These are phyloP conservation scores for Champsocephalus gunnari DNA, from an alignment of 2,797 vertebrate species.

Conservation along the genomic window DNA sequence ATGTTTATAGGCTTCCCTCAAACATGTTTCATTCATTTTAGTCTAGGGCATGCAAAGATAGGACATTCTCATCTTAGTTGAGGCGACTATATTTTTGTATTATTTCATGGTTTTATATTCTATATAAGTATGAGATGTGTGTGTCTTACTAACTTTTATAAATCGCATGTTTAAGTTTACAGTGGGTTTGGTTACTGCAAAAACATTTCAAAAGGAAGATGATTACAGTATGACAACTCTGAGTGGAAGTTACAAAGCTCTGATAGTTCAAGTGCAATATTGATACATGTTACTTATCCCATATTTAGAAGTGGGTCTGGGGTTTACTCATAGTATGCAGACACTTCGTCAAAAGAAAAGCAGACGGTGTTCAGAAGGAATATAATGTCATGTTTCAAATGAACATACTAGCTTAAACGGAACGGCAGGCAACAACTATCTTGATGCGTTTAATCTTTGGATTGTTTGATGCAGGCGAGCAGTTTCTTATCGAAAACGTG, in stretches of 20 bases:
- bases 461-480: not conserved
- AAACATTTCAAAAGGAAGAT: not conserved
- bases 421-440: not conserved
- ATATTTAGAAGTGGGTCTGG: not conserved
- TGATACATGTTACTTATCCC: not conserved
- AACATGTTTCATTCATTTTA: not conserved
- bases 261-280: not conserved
- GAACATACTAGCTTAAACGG: not conserved
- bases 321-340: fast-evolving
- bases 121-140: not conserved
- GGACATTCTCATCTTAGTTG: not conserved
- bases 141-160: not conserved
- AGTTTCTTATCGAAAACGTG: not conserved
- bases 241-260: not conserved
- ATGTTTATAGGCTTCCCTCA: not conserved
- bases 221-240: not conserved
- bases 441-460: not conserved
- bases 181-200: not conserved
- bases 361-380: fast-evolving
- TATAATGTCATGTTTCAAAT: fast-evolving
- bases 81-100: not conserved
- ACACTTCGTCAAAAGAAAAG: fast-evolving
- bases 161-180: not conserved
- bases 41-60: not conserved
- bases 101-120: not conserved